A percentile compares a stretch with the other conserved stretches of the same genome.
These are phyloP conservation scores for Odontocolon sp. DNA, from an alignment of 2,888 invertebrate genomes.

Conservation along the genomic window DNA sequence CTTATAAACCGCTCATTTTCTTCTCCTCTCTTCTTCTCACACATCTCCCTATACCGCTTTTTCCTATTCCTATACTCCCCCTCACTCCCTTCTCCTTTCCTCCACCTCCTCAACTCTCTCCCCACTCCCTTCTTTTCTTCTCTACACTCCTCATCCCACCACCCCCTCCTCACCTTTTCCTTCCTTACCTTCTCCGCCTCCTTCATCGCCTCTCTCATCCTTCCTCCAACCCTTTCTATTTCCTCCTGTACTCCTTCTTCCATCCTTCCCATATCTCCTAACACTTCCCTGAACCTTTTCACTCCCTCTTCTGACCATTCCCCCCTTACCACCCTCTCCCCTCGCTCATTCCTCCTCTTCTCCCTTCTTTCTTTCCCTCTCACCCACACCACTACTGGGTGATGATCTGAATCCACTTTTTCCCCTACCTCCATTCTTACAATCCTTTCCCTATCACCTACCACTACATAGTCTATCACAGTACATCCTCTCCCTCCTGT, in stretches of 20 bases:
- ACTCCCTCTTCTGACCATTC: not conserved
- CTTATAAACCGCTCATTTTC: slow-evolving; percentile 2
- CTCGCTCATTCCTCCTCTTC: too few relatives aligned
- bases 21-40: not conserved
- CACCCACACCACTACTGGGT: not conserved
- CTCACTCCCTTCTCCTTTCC: not conserved
- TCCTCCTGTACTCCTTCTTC: not conserved
- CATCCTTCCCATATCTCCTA: not conserved
- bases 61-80: not conserved
- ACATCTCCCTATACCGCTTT: not conserved
- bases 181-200: not conserved
- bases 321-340: not conserved
- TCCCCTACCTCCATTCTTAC: slow-evolving; percentile 9
- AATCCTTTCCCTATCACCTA: slow-evolving; percentile 1
- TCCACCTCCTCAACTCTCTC: not conserved
- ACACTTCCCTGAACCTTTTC: too few relatives aligned
- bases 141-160: not conserved
- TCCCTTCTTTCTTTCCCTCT: not conserved
- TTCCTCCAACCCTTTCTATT: not conserved
- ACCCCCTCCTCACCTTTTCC: not conserved
- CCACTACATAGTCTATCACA: slow-evolving; percentile 39
- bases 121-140: not conserved
- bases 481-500: slow-evolving; percentile 25
- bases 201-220: not conserved
- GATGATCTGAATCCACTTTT: slow-evolving; percentile 22